Evolutionary conservation across 2,888 invertebrate genomes (phyloP).

Genomic region (Drosophila dives): DNA sequence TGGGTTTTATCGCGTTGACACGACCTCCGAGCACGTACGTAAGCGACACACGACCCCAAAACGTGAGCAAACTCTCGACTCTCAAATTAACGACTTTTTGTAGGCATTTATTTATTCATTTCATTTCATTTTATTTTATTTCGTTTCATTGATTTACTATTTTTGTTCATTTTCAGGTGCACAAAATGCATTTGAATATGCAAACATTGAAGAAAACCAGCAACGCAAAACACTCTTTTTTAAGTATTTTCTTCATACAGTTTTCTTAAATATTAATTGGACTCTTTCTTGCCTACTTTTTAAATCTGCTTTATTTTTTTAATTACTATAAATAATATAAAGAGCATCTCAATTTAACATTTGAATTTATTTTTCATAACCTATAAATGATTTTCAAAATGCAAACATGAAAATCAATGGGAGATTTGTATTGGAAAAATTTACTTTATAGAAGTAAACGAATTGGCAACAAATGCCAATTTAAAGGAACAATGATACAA

Average conservation of each 20-base stretch:
- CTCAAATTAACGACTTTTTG: conserved; percentile 51
- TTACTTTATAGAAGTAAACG: neutral
- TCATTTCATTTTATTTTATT: conserved; percentile 6
- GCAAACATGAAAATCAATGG: neutral
- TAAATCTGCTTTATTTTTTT: neutral
- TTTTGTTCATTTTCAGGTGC: conserved; percentile 18
- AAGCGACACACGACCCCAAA: conserved; percentile 53
- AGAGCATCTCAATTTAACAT: neutral
- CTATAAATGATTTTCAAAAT: neutral
- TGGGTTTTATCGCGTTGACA: conserved; percentile 12
- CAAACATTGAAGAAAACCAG: neutral
- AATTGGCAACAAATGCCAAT: conserved; percentile 1
- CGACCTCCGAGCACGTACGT: conserved; percentile 46
- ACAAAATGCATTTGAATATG: conserved; percentile 20
- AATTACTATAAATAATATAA: neutral
- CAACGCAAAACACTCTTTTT: neutral
- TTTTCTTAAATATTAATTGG: neutral
- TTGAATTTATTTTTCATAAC: neutral
- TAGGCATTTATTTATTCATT: conserved; percentile 26
- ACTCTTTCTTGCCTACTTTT: neutral
- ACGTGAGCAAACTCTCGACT: conserved; percentile 57
- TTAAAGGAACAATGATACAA: conserved; percentile 6
- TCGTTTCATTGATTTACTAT: conserved; percentile 2
- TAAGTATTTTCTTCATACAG: neutral
- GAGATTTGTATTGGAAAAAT: neutral